Evolutionary conservation across 37 sponge, comb jelly and placozoan genomes (phyloP).

Genomic region (Hormiphora californensis): DNA sequence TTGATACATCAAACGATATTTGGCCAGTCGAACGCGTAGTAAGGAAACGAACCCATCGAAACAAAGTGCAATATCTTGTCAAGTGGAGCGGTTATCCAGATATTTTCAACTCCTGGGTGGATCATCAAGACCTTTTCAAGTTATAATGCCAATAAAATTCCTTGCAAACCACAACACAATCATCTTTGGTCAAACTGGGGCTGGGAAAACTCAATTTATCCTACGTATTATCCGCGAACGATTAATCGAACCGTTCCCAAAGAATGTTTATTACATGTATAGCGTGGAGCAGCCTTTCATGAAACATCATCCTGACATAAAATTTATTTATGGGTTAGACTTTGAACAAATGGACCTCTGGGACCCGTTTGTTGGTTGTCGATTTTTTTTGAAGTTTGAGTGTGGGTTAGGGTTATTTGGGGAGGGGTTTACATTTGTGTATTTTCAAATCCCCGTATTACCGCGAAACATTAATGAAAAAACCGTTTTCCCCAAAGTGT

Average conservation of each 20-base stretch:
- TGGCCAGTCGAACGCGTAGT: not conserved
- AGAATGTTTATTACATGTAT: constrained; percentile 23
- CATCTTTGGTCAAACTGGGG: not conserved
- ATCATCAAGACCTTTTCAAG: not conserved
- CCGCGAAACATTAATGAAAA: no score
- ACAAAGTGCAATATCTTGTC: not conserved
- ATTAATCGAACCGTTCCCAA: not conserved
- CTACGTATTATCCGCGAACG: not conserved
- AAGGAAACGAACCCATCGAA: not conserved
- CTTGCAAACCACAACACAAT: constrained; percentile 1
- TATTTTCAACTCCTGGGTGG: not conserved
- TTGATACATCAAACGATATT: not conserved
- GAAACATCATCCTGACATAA: constrained; percentile 31
- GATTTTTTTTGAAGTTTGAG: no score
- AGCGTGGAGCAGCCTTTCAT: not conserved
- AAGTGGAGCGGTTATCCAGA: constrained; percentile 15
- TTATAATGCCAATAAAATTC: not conserved
- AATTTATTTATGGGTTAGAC: not conserved
- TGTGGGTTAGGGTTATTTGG: no score
- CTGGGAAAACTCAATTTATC: constrained; percentile 2
- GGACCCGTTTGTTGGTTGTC: no score
- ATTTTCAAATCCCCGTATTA: no score
- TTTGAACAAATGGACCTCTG: not conserved
- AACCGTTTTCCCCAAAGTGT: no score
- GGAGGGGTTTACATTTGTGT: no score